Percentiles rank a stretch among this genome's conserved stretches.
Conservation (phyloP, 1,140 invertebrate species). For the Hormaphis cornu region DNA sequence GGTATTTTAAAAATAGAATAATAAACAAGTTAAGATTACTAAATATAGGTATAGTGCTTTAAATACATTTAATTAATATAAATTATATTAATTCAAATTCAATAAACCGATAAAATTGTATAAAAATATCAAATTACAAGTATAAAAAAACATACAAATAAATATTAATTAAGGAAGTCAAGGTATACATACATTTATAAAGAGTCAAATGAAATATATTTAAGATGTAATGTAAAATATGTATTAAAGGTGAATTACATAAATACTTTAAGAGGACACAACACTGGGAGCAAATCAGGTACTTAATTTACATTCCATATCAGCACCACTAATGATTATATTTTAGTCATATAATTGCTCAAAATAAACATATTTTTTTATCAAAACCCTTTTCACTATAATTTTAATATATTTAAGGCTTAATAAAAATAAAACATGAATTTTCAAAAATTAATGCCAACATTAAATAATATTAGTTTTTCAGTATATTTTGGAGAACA, state of each 20-base stretch:
- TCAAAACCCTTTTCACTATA: no score
- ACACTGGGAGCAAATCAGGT: no score
- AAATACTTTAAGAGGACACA: not conserved
- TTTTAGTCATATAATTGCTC: no score
- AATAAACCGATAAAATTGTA: slow-evolving; percentile 3
- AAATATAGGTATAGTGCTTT: not conserved
- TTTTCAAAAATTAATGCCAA: no score
- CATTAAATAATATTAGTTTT: no score
- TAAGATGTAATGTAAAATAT: not conserved
- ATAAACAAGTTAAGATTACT: not conserved
- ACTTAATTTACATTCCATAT: slow-evolving; percentile 15
- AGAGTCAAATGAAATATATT: slow-evolving; percentile 9
- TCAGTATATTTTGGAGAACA: no score
- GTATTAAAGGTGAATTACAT: slow-evolving; percentile 10
- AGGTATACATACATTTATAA: not conserved
- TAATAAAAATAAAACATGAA: no score
- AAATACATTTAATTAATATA: not conserved
- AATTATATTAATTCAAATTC: not conserved
- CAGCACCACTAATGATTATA: no score
- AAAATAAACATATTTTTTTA: no score
- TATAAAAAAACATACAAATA: slow-evolving; percentile 18
- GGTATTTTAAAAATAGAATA: not conserved
- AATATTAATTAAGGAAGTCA: slow-evolving; percentile 25
- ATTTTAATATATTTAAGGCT: no score
- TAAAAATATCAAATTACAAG: slow-evolving; percentile 29